These are phyloP conservation scores for Yasuhikotakia modesta DNA, from an alignment of 2,797 vertebrate genomes.

Conservation along the genomic window DNA sequence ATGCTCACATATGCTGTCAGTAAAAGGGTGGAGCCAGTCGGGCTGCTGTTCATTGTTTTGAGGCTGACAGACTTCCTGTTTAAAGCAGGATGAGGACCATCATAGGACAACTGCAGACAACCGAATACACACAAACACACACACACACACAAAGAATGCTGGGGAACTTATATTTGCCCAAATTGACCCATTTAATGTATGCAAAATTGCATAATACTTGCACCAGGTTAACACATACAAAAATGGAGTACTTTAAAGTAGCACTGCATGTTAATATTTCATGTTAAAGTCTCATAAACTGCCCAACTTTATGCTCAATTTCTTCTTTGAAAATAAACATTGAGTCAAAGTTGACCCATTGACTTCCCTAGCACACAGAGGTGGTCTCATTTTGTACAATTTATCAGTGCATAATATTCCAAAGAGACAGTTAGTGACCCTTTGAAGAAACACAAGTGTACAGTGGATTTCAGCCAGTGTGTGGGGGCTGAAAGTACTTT, in stretches of 20 bases:
- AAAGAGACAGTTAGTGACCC: background rate
- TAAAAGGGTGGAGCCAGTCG: conserved; percentile 73
- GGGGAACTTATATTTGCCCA: background rate
- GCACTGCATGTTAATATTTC: too few species aligned
- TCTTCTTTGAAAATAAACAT: background rate
- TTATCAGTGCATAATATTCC: background rate
- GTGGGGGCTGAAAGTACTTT: conserved; percentile 9
- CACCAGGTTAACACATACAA: background rate
- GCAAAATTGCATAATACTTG: background rate
- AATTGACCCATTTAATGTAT: background rate
- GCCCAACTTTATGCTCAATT: too few species aligned
- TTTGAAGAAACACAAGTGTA: background rate
- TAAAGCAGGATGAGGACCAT: conserved; percentile 66
- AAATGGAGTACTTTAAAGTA: too few species aligned
- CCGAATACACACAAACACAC: background rate
- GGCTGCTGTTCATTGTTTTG: conserved; percentile 79
- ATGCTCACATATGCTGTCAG: conserved; percentile 27
- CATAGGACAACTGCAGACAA: conserved; percentile 70
- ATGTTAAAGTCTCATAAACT: too few species aligned
- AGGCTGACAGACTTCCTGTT: conserved; percentile 79
- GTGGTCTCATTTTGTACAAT: too few species aligned
- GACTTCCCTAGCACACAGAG: too few species aligned
- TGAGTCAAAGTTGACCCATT: background rate
- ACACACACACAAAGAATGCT: background rate
- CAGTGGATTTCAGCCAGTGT: conserved; percentile 5